Evolutionary conservation across 1,140 invertebrate genomes (phyloP), one percentile per base, ranked within the genome.

Genomic region (Drosophila pseudoananassae): DNA sequence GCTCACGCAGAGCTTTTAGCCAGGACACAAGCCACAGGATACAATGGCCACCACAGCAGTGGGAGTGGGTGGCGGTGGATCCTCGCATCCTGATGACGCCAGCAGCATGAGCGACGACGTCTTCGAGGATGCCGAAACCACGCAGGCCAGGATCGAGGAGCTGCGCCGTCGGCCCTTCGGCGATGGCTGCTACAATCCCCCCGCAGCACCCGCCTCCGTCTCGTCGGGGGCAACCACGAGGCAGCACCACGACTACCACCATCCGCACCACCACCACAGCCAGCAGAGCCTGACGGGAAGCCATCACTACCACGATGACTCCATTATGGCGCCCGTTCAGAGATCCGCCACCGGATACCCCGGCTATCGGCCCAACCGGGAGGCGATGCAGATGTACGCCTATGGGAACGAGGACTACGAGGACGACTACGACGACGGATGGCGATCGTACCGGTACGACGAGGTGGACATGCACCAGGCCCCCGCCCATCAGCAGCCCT

Each of bases 91-190:
- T 23, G 90, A 91, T 31, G 90, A 91, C 64, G 82, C 90, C 23
- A 95, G 96, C 90, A 95, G 94, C 75, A 95, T 96, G 94, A 95
- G 95, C 79, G 96, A 97, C 87, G 96, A 97, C 87, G 96, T 96
- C 10, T 97, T 97, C 77, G 95, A 96, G 84, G 93, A 94, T 69
- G 79, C 80, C 25, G 90, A 92, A 74, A 92, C 85, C 15, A 90
- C 83, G 2, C 84, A 90, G 50, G 74, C 82, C 15, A 89, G 90
- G 65, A 79, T 91, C 47, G 90, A 91, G 40, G 90, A 91, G 50
- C 31, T 87, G 46, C 74, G 85, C 4, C 81, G 88, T 4, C 84
- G 83, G 6, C 84, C 85, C 45, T 89, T 89, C 14, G 85, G 85
- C 47, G 84, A 89, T 54, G 84, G 85, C 46, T 89, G 79, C 17